Conservation (phyloP, 2,113 vertebrate genomes). For the Lepidothrix coronata region DNA sequence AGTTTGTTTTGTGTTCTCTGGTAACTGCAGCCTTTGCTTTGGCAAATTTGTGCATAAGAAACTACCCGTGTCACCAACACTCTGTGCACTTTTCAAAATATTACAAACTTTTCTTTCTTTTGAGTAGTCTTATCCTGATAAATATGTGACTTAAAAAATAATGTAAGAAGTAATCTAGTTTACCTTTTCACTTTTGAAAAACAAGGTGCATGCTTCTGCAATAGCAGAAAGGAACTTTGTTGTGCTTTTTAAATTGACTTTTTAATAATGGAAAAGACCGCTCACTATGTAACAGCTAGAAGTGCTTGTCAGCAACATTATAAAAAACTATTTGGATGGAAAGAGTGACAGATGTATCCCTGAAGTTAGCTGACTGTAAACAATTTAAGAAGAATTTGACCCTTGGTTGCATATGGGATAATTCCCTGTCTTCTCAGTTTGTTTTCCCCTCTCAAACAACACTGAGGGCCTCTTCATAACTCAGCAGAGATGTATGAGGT, state of each 20-base stretch:
- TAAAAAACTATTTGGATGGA: neutral
- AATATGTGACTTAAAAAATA: neutral
- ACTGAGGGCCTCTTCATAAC: neutral
- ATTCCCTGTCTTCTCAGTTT: neutral
- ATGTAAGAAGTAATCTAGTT: neutral
- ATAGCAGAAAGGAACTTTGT: neutral
- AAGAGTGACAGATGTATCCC: neutral
- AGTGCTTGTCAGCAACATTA: neutral
- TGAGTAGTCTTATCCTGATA: neutral
- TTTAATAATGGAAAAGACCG: neutral
- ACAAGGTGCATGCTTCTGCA: neutral
- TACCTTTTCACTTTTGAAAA: neutral
- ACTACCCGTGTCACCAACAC: rapidly evolving
- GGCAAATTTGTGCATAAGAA: neutral
- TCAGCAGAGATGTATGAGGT: neutral
- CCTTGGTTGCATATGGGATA: neutral
- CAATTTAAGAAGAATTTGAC: conserved; percentile 1
- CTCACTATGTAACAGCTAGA: conserved; percentile 1
- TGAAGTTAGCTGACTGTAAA: neutral
- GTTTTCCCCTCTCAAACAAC: neutral
- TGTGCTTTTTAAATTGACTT: neutral
- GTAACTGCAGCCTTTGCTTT: neutral
- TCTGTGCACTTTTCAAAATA: neutral
- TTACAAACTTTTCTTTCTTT: neutral
- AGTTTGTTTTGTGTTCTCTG: conserved; percentile 20